Base-by-base conservation (phyloP, 2,113 vertebrate genomes). In the Anthoscopus minutus region DNA sequence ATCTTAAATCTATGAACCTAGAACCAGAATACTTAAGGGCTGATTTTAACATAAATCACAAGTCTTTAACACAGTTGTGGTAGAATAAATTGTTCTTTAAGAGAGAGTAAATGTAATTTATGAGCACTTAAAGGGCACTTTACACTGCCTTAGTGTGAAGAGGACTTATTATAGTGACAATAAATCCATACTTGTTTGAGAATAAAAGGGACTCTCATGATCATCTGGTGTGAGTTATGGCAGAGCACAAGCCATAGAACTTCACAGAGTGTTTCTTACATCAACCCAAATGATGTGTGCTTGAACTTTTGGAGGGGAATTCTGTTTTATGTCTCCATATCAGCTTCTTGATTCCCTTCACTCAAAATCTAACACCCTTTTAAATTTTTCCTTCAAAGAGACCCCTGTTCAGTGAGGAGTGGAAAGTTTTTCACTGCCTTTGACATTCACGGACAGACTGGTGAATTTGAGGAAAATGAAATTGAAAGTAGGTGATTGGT, bases 21-120 rank as follows among this genome's bases (percentile, higher is more conserved):
- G 66, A 79, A 88, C 66, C 40, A 35, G 42, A 77, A 94, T 80
- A 89, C 61, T 79, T 69, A 82, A 81, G 47, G 50, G 5, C 24
- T 62, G 15, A 48, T 77, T 87, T 91, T 80, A 76, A 66, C 15
- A 35, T 69, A 89, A 89, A 80, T 92, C 64, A 54, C 24, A 65
- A 30, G 27, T 54, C 71, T 87, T 94, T 77, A 88, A 66, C 51
- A 74, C 20, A 53, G 47, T 66, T 88, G 42, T 88, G 74, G 27
- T 50, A 93, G 66, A 42, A 66, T 72, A 58, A 95, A 95, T 10
- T 33, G 24, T 50, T 66, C 60, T 94, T 91, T 93, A 85, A 91
- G 54, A 88, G 67, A 85, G 10, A 81, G 30, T 70, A 93, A 94
- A 60, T 82, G 51, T 69, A 87, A 96, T 96, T 95, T 95, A 88